Evolutionary conservation across 2,797 vertebrate genomes (phyloP), one percentile per base, ranked within the genome.

Genomic region (Pempheris klunzingeri): DNA sequence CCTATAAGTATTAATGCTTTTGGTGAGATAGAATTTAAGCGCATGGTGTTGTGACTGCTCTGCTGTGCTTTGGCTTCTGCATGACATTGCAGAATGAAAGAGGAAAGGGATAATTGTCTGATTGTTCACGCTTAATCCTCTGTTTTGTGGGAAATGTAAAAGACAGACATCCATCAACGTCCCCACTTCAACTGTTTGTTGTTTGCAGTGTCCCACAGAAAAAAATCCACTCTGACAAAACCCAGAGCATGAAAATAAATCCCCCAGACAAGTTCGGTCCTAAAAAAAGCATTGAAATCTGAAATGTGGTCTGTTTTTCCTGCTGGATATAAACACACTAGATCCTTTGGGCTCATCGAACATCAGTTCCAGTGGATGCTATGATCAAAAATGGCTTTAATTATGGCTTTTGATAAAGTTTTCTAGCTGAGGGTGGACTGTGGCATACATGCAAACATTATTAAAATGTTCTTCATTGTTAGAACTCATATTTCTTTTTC

Each of bases 111-210:
- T 54, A 53, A 62, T 22, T 22, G 57, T 34, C 0, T 60, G 22
- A 76, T 83, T 88, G 78, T 81, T 36, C 0, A 24, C 50, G 38
- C 43, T 46, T 68, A 77, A 61, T 77, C 71, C 58, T 66, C 67
- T 57, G 36, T 61, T 73, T 34, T 73, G 72, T 86, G 58, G 72
- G 72, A 79, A 77, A 53, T 46, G 20, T 39, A 44, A 66, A 44
- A 55, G 11, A 49, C 39, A 77, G 50, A 22, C 68, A 22, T 52
- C 34, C 20, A 26, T 54, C 47, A 63, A 58, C 9, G 6, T 4
- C 47, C 54, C 8, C 24, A 32, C 38, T 52, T 53, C 30, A 54
- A 41, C 57, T 30, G 36, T 57, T 43, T 59, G 30, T 14, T 10
- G 6, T 53, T 26, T 63, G 14, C n/a, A 46, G n/a, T 58, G 26